phyloP scores from a whole-genome alignment of 2,113 vertebrate species.

The Rhodinocichla rosea region DNA sequence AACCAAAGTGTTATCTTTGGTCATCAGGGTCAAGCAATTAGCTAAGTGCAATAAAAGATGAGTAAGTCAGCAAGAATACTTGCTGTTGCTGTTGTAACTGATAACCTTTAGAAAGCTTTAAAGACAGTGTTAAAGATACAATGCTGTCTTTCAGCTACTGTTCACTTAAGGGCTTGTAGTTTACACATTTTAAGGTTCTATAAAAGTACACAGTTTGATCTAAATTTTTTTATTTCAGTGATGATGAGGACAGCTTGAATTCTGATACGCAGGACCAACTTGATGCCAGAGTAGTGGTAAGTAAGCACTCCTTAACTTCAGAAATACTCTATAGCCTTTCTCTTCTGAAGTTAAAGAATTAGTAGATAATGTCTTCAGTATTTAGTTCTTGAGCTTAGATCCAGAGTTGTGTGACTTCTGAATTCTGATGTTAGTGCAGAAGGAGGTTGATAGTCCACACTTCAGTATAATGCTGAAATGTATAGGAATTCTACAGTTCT shows the following conservation, averaged over 20 bases:
- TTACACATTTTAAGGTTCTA: rapidly evolving
- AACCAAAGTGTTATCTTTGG: not conserved
- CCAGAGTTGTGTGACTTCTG: not conserved
- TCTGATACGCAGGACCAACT: not conserved
- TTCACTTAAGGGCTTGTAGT: not conserved
- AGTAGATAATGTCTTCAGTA: not conserved
- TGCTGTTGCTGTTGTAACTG: not conserved
- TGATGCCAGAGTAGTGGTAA: constrained; percentile 76
- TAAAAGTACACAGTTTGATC: not conserved
- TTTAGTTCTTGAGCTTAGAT: not conserved
- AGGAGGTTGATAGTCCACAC: not conserved
- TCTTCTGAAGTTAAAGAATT: not conserved
- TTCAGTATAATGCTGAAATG: not conserved
- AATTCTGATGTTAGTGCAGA: not conserved
- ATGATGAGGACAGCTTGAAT: constrained; percentile 15
- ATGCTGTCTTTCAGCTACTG: not conserved
- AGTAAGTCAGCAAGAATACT: not conserved
- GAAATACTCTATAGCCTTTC: not conserved
- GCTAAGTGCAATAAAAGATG: not conserved
- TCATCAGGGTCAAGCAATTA: not conserved
- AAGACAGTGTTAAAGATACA: not conserved
- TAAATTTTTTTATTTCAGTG: constrained; percentile 53
- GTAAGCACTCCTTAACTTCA: not conserved
- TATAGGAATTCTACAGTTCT: not conserved
- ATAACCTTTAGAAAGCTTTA: not conserved